Evolutionary conservation across 1,140 invertebrate genomes (phyloP), one percentile per base, ranked within the genome.

Genomic region (Orius insidiosus): DNA sequence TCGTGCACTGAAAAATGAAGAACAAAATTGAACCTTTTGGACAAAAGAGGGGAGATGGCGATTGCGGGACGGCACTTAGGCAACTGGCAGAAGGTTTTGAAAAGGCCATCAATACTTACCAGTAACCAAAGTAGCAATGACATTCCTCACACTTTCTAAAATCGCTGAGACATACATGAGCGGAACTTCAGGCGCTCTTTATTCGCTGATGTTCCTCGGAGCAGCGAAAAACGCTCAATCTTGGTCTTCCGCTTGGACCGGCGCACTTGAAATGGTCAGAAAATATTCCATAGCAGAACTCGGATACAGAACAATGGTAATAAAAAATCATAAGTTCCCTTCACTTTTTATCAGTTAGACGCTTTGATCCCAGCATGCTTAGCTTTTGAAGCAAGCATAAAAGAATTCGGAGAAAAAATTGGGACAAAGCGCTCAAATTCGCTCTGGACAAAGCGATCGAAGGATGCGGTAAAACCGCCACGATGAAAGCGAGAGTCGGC

Each of bases 41-140:
- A 89, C 58, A 70, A 68, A 0, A 74, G 73, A 4, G 76, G 78
- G 85, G 85, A 1, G 85, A 89, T 58, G 82, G 81, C 0, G 85
- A 89, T 56, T 84, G 80, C 60, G 85, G 85, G 3, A 70, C 71
- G 1, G 87, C 84, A 0, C 59, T 85, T 9, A 67, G 67, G 38
- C 64, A 68, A 44, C 74, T 83, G 36, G 74, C 74, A 7, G 59
- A 71, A 54, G 71, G 72, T 70, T 24, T 24, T 24, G 24, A 24
- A 24, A 24, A 24, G 24, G 24, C 24, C 3, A 24, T 24, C 24
- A 24, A 46, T 11, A 14, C 14, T 1, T 53, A 7, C 45, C 51
- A 6, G 40, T 66, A 1, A 56, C 58, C 7, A 56, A 66, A 50
- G 70, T 70, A 0, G 61, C 64, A 0, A 56, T 60, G 1, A 56